phyloP scores from a whole-genome alignment of 1,140 invertebrate species.

The Lasaia peninsularis region DNA sequence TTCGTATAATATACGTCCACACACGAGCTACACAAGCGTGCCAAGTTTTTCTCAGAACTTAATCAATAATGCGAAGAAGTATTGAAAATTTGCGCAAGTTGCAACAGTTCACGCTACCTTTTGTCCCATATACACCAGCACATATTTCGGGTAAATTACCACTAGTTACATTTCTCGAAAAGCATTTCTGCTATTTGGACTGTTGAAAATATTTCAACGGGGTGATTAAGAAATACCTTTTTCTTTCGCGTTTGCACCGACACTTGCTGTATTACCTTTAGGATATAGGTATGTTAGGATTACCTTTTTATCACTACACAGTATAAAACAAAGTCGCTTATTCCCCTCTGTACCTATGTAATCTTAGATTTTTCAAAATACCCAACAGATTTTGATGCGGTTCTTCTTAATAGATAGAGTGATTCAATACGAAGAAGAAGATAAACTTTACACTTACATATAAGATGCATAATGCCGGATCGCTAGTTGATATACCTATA shows the following conservation, averaged over 20 bases:
- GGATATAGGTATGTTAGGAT: too few relatives aligned
- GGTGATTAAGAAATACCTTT: slow-evolving; percentile 1
- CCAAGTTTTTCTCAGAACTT: slow-evolving; percentile 62
- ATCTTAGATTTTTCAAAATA: too few relatives aligned
- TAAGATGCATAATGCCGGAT: too few relatives aligned
- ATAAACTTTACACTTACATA: too few relatives aligned
- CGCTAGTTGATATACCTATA: too few relatives aligned
- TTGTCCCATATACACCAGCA: slow-evolving; percentile 33
- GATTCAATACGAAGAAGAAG: too few relatives aligned
- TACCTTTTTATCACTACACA: too few relatives aligned
- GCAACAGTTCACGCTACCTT: slow-evolving; percentile 48
- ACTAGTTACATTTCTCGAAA: neutral
- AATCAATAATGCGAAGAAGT: slow-evolving; percentile 66
- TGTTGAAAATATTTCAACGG: neutral
- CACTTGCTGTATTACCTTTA: neutral
- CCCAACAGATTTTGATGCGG: too few relatives aligned
- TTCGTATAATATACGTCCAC: slow-evolving; percentile 32
- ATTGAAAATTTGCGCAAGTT: slow-evolving; percentile 58
- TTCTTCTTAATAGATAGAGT: too few relatives aligned
- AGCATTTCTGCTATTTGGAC: neutral
- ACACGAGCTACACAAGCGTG: slow-evolving; percentile 39
- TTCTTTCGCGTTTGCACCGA: neutral
- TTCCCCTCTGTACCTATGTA: too few relatives aligned
- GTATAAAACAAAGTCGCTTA: too few relatives aligned
- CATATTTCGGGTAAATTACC: neutral